These are phyloP conservation scores for Ichneumoninae sp. DNA, from an alignment of 2,888 invertebrate species.

Conservation along the genomic window DNA sequence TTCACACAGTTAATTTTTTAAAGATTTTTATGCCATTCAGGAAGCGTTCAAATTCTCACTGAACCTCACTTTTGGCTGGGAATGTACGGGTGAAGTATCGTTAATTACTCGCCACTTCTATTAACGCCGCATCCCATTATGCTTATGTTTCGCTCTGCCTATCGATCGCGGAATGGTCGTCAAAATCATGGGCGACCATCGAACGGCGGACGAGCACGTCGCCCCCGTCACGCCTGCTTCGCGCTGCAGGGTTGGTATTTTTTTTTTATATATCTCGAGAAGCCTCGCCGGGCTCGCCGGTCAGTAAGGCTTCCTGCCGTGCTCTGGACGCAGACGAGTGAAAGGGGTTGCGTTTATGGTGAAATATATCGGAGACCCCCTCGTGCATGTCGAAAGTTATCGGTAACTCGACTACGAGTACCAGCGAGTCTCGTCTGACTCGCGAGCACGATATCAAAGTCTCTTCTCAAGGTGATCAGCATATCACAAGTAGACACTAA, in stretches of 20 bases:
- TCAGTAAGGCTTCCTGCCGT: conserved; percentile 48
- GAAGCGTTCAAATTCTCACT: too few species aligned
- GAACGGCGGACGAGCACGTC: conserved; percentile 11
- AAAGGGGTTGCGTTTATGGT: not conserved
- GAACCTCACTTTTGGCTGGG: too few species aligned
- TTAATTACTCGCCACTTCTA: too few species aligned
- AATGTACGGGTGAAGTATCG: too few species aligned
- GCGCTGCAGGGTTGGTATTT: conserved; percentile 10
- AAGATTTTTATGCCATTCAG: too few species aligned
- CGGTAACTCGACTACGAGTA: not conserved
- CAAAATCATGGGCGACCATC: not conserved
- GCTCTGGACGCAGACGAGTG: conserved; percentile 14
- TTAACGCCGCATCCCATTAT: too few species aligned
- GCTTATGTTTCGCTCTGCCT: too few species aligned
- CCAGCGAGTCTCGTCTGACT: not conserved
- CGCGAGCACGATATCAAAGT: not conserved
- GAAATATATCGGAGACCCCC: not conserved
- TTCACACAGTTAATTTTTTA: too few species aligned
- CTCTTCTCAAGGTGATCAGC: conserved; percentile 40
- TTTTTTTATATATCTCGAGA: conserved; percentile 37
- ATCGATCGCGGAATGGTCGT: too few species aligned
- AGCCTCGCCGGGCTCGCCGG: conserved; percentile 53
- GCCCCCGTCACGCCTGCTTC: conserved; percentile 10
- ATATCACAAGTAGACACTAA: not conserved
- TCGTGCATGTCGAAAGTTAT: not conserved